Conservation (phyloP, 2,113 vertebrate species). For the Taurulus bubalis region DNA sequence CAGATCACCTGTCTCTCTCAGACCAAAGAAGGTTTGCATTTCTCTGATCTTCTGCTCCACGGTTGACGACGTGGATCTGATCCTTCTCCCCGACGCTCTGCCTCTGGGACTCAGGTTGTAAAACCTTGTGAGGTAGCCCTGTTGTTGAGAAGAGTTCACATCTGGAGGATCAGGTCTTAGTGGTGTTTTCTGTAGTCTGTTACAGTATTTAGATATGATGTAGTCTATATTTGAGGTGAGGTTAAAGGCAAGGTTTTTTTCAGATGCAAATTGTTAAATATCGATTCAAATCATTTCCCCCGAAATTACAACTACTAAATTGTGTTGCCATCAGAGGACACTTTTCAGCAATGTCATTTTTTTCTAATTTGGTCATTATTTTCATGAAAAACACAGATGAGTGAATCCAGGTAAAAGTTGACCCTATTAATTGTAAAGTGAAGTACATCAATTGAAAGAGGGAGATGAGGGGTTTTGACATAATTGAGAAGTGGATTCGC, state of each 20-base stretch:
- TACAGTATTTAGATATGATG: neutral
- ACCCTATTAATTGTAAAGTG: neutral
- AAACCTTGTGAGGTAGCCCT: slow-evolving; percentile 69
- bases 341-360: neutral
- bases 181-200: neutral
- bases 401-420: neutral
- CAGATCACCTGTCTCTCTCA: slow-evolving; percentile 66
- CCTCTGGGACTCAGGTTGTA: slow-evolving; percentile 41
- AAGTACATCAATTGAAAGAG: neutral
- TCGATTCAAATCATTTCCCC: too few species aligned
- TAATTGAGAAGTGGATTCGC: neutral
- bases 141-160: slow-evolving; percentile 16
- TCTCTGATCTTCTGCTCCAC: slow-evolving; percentile 67
- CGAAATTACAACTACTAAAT: neutral
- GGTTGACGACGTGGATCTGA: slow-evolving; percentile 17
- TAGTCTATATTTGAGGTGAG: neutral
- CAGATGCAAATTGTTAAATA: neutral
- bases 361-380: neutral
- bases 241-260: neutral
- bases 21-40: slow-evolving; percentile 76
- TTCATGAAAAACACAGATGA: neutral
- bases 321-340: neutral
- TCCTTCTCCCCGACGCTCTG: slow-evolving; percentile 13
- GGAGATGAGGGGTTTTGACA: neutral
- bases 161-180: neutral